phyloP scores from a whole-genome alignment of 2,113 vertebrate genomes.

The Leuciscus idus region DNA sequence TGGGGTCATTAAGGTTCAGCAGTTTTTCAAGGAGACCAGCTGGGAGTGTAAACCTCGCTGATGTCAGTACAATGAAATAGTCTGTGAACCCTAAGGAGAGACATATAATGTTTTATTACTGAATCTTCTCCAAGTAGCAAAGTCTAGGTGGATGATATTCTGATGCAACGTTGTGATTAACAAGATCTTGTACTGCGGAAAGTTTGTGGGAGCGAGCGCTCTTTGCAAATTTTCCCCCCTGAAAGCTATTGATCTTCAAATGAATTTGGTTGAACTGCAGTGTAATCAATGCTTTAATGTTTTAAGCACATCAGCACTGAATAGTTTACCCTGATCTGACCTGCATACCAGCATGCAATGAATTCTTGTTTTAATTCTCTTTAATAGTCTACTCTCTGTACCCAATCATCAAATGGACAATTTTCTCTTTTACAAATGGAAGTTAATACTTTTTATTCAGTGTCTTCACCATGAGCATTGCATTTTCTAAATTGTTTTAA shows the following conservation, averaged over 20 bases:
- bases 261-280: neutral
- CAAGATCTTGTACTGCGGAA: neutral
- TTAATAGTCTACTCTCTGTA: neutral
- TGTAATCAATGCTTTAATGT: neutral
- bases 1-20: constrained; percentile 19
- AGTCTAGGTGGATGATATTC: neutral
- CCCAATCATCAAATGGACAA: neutral
- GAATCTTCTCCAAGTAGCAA: neutral
- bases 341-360: neutral
- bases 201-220: neutral
- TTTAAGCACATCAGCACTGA: neutral
- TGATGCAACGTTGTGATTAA: neutral
- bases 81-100: neutral
- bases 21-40: neutral
- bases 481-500: too few species aligned
- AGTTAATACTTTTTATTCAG: neutral
- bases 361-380: neutral
- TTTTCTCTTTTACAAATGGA: too few species aligned
- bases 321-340: neutral
- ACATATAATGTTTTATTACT: neutral
- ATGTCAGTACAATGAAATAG: constrained; percentile 30
- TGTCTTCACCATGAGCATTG: neutral
- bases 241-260: neutral
- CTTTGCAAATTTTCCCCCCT: neutral
- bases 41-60: neutral